phyloP scores from a whole-genome alignment of 1,140 invertebrate genomes.

The Rhyacophila brunnea region DNA sequence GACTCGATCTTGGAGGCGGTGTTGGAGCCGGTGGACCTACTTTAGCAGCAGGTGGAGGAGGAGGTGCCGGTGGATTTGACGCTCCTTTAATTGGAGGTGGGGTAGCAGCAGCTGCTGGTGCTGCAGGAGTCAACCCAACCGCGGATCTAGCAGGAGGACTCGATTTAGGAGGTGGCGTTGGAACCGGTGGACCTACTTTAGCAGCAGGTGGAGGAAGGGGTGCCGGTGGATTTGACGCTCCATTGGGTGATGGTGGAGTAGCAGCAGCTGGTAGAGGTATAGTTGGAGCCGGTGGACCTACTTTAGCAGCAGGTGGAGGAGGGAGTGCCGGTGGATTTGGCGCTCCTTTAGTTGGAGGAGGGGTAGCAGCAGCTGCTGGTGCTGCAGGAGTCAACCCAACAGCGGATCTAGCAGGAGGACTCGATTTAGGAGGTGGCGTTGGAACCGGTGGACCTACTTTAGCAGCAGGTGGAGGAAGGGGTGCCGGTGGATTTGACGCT shows the following conservation, averaged over 20 bases:
- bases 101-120: not conserved
- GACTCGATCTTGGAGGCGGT: not conserved
- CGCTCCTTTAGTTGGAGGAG: no score
- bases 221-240: not conserved
- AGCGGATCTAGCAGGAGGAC: no score
- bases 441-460: no score
- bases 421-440: no score
- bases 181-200: not conserved
- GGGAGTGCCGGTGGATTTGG: no score
- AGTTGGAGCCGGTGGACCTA: not conserved
- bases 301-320: no score
- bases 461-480: no score
- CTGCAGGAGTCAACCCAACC: no score
- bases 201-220: not conserved
- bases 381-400: no score
- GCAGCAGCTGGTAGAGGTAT: not conserved
- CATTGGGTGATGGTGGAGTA: not conserved
- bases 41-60: not conserved
- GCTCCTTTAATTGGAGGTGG: not conserved
- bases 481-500: no score
- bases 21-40: not conserved
- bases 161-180: not conserved
- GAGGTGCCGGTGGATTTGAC: not conserved
- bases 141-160: not conserved
- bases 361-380: no score